phyloP scores from a whole-genome alignment of 2,797 vertebrate genomes.

The Lophotriccus pileatus region DNA sequence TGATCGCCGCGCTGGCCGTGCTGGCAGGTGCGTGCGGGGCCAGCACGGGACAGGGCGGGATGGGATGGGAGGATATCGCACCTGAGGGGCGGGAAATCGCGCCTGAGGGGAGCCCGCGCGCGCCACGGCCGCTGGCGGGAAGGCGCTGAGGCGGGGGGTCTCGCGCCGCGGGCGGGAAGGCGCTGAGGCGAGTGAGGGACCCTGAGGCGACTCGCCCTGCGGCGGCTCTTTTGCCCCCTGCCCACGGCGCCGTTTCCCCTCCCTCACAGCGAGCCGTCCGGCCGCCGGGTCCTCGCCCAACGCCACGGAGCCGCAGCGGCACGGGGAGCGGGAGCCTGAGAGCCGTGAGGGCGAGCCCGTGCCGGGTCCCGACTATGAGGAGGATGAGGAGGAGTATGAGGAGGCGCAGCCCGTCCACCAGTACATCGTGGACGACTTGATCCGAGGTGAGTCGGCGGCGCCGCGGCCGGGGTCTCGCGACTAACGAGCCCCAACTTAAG shows the following conservation, averaged over 20 bases:
- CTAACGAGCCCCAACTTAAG: neutral
- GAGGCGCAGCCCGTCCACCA: constrained; percentile 44
- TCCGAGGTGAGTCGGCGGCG: constrained; percentile 63
- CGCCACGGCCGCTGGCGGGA: too few species aligned
- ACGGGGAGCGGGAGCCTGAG: neutral
- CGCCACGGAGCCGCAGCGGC: constrained; percentile 28
- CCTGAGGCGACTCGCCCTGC: neutral
- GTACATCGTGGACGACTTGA: constrained; percentile 49
- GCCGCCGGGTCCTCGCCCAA: constrained; percentile 4
- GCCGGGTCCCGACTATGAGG: constrained; percentile 47
- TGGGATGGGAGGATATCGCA: too few species aligned
- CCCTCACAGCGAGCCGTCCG: neutral
- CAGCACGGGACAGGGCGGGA: neutral
- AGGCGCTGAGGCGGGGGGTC: too few species aligned
- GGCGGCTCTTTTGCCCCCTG: neutral
- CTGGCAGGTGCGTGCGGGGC: constrained; percentile 61
- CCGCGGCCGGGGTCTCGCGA: neutral
- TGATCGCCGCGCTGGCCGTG: constrained; percentile 34
- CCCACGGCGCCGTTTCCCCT: neutral
- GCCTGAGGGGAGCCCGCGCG: neutral
- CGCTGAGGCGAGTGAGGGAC: neutral
- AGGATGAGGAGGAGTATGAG: constrained; percentile 61
- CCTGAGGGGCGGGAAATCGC: neutral
- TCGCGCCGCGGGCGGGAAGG: too few species aligned
- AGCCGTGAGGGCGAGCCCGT: neutral